Percentiles rank a stretch among this genome's conserved stretches.
These are phyloP conservation scores for Drosophila barbarae DNA, from an alignment of 2,888 invertebrate genomes.

Conservation along the genomic window DNA sequence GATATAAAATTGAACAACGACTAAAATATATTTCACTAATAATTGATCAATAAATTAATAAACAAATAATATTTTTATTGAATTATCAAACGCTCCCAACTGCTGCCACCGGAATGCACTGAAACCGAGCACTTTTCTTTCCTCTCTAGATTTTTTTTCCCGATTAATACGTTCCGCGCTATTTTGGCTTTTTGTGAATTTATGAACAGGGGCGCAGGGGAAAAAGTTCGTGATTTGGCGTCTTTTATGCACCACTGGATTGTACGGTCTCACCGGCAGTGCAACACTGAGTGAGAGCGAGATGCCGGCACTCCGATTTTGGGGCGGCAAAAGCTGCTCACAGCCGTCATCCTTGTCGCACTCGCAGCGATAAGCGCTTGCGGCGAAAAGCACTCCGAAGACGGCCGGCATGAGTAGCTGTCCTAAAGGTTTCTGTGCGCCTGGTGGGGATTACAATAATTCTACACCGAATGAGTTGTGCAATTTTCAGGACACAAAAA, in stretches of 20 bases:
- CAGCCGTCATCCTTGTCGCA: slow-evolving; percentile 45
- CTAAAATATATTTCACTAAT: no score
- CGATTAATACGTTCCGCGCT: slow-evolving; percentile 72
- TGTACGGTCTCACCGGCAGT: slow-evolving; percentile 12
- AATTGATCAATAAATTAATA: no score
- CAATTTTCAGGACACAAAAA: slow-evolving; percentile 49
- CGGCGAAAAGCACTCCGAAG: slow-evolving; percentile 59
- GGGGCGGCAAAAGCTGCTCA: slow-evolving; percentile 38
- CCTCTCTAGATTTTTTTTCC: slow-evolving; percentile 14
- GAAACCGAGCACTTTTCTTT: slow-evolving; percentile 4
- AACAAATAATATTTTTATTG: background rate
- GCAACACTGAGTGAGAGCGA: slow-evolving; percentile 34
- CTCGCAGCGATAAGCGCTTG: slow-evolving; percentile 18
- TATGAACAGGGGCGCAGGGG: slow-evolving; percentile 61
- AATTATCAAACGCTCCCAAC: background rate
- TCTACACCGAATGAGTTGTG: slow-evolving; percentile 79
- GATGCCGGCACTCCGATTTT: background rate
- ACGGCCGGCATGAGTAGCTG: slow-evolving; percentile 11
- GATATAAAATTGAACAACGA: no score
- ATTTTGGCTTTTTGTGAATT: slow-evolving; percentile 75
- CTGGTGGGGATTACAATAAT: slow-evolving; percentile 79
- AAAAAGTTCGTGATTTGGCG: slow-evolving; percentile 27
- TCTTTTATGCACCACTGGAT: slow-evolving; percentile 37
- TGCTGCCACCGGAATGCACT: background rate
- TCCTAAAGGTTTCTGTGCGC: slow-evolving; percentile 62